phyloP scores from a whole-genome alignment of 2,797 vertebrate genomes.

The Pagetopsis macropterus region DNA sequence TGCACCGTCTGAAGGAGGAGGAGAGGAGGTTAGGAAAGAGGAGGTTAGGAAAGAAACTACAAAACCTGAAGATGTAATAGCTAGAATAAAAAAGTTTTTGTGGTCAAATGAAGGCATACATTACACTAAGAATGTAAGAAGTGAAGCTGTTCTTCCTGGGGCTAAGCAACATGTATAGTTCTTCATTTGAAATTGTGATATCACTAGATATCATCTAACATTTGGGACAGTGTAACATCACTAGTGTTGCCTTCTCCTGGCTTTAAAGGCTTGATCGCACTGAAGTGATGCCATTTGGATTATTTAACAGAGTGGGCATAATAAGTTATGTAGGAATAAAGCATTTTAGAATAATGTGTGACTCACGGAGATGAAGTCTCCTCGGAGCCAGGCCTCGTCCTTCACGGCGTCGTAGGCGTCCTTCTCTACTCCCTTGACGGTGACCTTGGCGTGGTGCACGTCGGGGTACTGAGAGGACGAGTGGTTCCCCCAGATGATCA shows the following conservation, averaged over 20 bases:
- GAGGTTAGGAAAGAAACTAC: not conserved
- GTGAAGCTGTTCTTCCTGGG: too few relatives aligned
- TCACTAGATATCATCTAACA: too few relatives aligned
- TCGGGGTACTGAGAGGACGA: constrained; percentile 98
- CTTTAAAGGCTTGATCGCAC: too few relatives aligned
- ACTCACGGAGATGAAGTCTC: constrained; percentile 93
- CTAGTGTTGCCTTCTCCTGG: too few relatives aligned
- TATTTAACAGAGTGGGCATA: too few relatives aligned
- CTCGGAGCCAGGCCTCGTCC: constrained; percentile 93
- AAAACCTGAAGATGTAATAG: not conserved
- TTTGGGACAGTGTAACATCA: too few relatives aligned
- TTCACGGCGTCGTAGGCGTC: constrained; percentile 90
- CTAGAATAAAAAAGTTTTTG: too few relatives aligned
- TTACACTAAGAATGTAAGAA: not conserved
- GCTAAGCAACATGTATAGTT: too few relatives aligned
- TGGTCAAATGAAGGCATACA: not conserved
- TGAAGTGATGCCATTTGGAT: too few relatives aligned
- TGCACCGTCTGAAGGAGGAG: constrained; percentile 88
- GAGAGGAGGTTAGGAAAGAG: not conserved
- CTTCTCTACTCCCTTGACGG: constrained; percentile 83
- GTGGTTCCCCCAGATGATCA: constrained; percentile 99
- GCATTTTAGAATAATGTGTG: too few relatives aligned
- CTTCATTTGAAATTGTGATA: too few relatives aligned
- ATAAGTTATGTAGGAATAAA: too few relatives aligned
- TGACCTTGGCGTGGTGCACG: constrained; percentile 91